Percentiles rank a stretch among this genome's conserved stretches.
Evolutionary conservation across 2,113 vertebrate genomes (phyloP).

Genomic region (Platysteira castanea): DNA sequence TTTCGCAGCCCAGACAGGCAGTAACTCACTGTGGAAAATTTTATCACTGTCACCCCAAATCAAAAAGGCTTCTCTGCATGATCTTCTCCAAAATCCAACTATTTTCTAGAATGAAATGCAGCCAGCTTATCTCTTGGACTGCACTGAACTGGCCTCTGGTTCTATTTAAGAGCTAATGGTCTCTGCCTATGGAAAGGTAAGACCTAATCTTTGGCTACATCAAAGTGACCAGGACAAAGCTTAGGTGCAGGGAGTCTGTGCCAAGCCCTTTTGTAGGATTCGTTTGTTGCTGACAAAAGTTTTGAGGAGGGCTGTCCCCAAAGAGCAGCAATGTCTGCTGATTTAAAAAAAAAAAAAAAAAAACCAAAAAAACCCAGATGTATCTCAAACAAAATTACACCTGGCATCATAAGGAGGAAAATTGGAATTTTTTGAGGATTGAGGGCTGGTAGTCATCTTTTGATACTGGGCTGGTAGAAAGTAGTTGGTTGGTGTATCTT

Average conservation of each 20-base stretch:
- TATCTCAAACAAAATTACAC: background rate
- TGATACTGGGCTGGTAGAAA: background rate
- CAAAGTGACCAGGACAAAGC: background rate
- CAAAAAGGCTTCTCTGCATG: background rate
- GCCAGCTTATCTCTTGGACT: background rate
- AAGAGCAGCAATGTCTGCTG: background rate
- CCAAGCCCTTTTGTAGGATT: background rate
- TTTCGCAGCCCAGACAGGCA: background rate
- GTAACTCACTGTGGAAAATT: background rate
- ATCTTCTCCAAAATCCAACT: background rate
- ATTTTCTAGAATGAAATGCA: background rate
- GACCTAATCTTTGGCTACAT: background rate
- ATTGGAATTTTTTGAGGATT: background rate
- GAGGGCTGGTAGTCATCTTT: background rate
- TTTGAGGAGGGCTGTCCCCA: background rate
- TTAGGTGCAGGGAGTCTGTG: background rate
- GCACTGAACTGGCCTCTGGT: background rate
- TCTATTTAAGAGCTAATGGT: background rate
- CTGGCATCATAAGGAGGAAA: background rate
- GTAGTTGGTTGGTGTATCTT: background rate
- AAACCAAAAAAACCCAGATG: background rate
- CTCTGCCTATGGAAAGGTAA: background rate
- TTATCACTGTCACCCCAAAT: background rate
- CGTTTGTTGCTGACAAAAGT: background rate
- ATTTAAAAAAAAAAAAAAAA: background rate